phyloP scores from a whole-genome alignment of 2,888 invertebrate species.

The Eupithecia tripunctaria region DNA sequence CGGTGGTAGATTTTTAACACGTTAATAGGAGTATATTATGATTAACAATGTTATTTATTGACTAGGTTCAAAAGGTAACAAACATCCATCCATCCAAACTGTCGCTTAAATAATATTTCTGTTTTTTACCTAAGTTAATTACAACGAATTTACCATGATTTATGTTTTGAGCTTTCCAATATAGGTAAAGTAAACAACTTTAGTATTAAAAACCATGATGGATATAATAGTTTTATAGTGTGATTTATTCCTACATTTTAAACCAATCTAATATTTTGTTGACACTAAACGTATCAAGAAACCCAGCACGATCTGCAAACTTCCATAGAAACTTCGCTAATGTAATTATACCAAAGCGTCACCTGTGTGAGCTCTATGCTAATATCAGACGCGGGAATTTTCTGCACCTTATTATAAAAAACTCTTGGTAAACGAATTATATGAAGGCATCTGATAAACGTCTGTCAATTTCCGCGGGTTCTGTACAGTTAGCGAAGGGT shows the following conservation, averaged over 20 bases:
- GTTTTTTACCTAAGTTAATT: too few relatives aligned
- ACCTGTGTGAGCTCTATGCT: conserved; percentile 79
- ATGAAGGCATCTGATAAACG: conserved; percentile 70
- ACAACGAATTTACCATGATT: too few relatives aligned
- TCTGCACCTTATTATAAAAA: conserved; percentile 78
- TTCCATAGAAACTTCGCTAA: conserved; percentile 72
- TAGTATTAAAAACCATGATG: too few relatives aligned
- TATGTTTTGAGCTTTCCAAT: too few relatives aligned
- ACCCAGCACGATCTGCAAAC: conserved; percentile 67
- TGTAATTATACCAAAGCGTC: conserved; percentile 77
- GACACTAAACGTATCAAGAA: conserved; percentile 1
- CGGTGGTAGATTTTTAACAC: background rate
- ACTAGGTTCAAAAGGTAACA: too few relatives aligned
- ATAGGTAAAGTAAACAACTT: too few relatives aligned
- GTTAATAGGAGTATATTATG: background rate
- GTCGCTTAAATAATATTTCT: too few relatives aligned
- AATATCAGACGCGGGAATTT: conserved; percentile 66
- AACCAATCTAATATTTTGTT: background rate
- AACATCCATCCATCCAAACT: too few relatives aligned
- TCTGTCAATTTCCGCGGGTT: conserved; percentile 77
- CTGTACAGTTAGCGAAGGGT: conserved; percentile 72
- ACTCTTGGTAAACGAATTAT: conserved; percentile 42
- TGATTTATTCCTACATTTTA: background rate
- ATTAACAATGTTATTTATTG: background rate
- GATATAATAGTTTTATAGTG: too few relatives aligned